phyloP scores from a whole-genome alignment of 1,140 invertebrate genomes.

The Dinoponera quadriceps region DNA sequence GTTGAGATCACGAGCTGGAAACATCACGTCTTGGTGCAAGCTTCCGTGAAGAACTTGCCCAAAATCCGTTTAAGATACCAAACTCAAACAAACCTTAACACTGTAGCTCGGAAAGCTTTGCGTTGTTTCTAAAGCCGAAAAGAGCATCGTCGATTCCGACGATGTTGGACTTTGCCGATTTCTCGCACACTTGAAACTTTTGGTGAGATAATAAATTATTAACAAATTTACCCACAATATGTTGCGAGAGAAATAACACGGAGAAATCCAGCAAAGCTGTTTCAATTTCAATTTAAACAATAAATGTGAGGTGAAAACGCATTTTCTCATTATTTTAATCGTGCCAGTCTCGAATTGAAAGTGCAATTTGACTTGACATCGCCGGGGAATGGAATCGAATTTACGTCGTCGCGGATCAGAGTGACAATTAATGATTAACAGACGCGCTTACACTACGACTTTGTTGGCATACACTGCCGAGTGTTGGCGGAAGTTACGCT shows the following conservation, averaged over 20 bases:
- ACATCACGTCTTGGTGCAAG: constrained; percentile 66
- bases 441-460: constrained; percentile 21
- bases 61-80: constrained; percentile 72
- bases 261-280: too few species aligned
- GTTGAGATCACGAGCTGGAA: constrained; percentile 82
- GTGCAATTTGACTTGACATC: background rate
- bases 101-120: constrained; percentile 66
- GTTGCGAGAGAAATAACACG: background rate
- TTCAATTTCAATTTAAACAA: too few species aligned
- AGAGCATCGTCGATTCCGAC: background rate
- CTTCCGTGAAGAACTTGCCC: constrained; percentile 53
- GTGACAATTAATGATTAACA: constrained; percentile 53
- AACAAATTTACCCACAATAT: background rate
- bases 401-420: constrained; percentile 65
- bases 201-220: background rate
- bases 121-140: constrained; percentile 50
- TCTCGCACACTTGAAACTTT: constrained; percentile 10
- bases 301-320: too few species aligned
- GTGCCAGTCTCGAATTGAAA: background rate
- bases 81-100: constrained; percentile 68
- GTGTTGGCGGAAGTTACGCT: constrained; percentile 2
- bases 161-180: background rate
- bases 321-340: too few species aligned
- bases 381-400: background rate
- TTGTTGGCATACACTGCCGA: constrained; percentile 32